phyloP scores from a whole-genome alignment of 2,797 vertebrate genomes.

The Fratercula arctica region DNA sequence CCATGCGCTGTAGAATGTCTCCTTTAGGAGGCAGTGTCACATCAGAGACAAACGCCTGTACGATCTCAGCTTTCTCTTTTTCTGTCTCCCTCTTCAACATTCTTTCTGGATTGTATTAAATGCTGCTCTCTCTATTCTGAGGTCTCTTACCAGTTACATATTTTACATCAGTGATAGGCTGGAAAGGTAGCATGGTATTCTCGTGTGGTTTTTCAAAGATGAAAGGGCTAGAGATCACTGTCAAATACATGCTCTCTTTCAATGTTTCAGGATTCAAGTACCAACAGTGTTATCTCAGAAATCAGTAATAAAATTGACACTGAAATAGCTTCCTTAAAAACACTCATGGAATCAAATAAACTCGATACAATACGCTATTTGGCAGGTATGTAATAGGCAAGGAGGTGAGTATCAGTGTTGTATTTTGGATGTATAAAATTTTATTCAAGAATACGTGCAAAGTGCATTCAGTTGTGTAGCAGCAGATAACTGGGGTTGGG shows the following conservation, averaged over 20 bases:
- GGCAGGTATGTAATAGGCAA: conserved; percentile 81
- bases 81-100: neutral
- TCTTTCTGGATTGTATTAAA: neutral
- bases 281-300: conserved; percentile 87
- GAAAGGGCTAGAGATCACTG: neutral
- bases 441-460: neutral
- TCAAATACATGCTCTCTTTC: neutral
- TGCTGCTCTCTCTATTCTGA: neutral
- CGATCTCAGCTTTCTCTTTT: neutral
- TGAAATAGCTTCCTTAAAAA: conserved; percentile 94
- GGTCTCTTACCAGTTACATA: neutral
- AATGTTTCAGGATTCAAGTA: conserved; percentile 84
- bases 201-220: neutral
- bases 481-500: neutral
- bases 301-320: conserved; percentile 93
- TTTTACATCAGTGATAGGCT: neutral
- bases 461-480: neutral
- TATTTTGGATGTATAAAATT: neutral
- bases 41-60: neutral
- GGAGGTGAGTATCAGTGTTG: neutral
- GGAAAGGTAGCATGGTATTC: neutral
- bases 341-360: conserved; percentile 93
- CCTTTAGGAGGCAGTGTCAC: neutral
- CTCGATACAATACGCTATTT: conserved; percentile 92
- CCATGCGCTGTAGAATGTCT: neutral